Evolutionary conservation across 2,888 invertebrate species (phyloP).

Genomic region (Mesopsocus fuscifrons): DNA sequence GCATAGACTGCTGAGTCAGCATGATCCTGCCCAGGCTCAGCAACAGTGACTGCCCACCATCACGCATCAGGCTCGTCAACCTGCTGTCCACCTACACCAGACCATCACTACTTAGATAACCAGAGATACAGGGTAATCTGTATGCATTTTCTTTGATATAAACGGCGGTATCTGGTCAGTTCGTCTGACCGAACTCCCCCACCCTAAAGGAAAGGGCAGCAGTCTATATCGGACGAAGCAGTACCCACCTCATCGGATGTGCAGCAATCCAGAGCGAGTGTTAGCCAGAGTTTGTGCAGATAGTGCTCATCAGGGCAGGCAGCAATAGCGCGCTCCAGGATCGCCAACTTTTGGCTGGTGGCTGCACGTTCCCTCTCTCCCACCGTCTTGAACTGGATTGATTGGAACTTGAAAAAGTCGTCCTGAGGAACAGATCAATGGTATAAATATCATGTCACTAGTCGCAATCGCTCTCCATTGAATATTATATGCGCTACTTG

Average conservation of each 20-base stretch:
- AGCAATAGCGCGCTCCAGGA: background rate
- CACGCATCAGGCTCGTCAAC: too few species aligned
- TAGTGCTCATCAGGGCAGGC: background rate
- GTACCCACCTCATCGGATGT: background rate
- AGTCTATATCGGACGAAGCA: too few species aligned
- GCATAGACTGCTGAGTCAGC: conserved; percentile 1
- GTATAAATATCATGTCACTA: background rate
- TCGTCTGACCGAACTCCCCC: too few species aligned
- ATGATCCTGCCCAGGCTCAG: conserved; percentile 1
- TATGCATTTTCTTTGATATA: too few species aligned
- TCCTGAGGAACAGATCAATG: background rate
- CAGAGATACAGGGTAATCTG: too few species aligned
- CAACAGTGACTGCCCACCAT: background rate
- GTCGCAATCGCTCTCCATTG: too few species aligned
- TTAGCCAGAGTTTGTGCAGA: conserved; percentile 1
- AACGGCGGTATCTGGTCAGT: too few species aligned
- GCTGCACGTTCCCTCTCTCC: conserved; percentile 1
- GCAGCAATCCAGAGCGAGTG: background rate
- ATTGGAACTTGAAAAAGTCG: conserved; percentile 2
- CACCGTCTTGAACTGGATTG: background rate
- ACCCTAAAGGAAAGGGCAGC: too few species aligned
- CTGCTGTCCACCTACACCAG: too few species aligned
- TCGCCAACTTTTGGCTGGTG: background rate
- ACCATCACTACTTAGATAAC: too few species aligned
- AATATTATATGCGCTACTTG: too few species aligned